A percentile compares a stretch with the other conserved stretches of the same genome.
phyloP scores from a whole-genome alignment of 2,888 invertebrate species.

The Plusia festucae region DNA sequence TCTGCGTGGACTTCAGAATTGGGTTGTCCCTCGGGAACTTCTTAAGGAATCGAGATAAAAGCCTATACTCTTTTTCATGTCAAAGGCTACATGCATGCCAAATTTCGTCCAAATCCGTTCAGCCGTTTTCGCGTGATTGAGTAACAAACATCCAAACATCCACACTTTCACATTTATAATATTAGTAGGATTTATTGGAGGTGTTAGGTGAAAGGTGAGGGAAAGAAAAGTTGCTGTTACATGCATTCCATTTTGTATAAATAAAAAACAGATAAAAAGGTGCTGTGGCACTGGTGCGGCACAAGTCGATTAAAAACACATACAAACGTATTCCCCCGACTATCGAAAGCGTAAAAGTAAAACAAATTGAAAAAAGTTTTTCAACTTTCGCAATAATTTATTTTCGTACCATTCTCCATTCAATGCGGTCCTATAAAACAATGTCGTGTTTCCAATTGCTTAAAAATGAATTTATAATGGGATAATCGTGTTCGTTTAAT shows the following conservation, averaged over 20 bases:
- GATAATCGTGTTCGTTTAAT: conserved; percentile 18
- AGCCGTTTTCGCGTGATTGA: too few species aligned
- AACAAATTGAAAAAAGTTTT: conserved; percentile 9
- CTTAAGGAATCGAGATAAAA: too few species aligned
- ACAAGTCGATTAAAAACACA: conserved; percentile 8
- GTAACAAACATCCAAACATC: too few species aligned
- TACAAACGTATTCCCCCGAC: neutral
- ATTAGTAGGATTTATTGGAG: too few species aligned
- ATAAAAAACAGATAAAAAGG: neutral
- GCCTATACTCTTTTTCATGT: too few species aligned
- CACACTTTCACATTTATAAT: too few species aligned
- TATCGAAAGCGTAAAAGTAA: neutral
- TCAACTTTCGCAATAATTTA: neutral
- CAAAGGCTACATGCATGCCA: too few species aligned
- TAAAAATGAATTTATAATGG: conserved; percentile 12
- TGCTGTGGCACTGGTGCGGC: neutral
- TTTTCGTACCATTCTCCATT: neutral
- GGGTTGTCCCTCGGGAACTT: too few species aligned
- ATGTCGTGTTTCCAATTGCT: neutral
- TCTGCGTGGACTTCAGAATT: too few species aligned
- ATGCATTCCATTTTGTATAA: neutral
- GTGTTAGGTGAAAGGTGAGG: too few species aligned
- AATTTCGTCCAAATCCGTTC: too few species aligned
- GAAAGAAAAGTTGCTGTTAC: neutral
- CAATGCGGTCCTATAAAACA: conserved; percentile 2